These are phyloP conservation scores for Karalla daura DNA, from an alignment of 2,797 vertebrate species.

Conservation along the genomic window DNA sequence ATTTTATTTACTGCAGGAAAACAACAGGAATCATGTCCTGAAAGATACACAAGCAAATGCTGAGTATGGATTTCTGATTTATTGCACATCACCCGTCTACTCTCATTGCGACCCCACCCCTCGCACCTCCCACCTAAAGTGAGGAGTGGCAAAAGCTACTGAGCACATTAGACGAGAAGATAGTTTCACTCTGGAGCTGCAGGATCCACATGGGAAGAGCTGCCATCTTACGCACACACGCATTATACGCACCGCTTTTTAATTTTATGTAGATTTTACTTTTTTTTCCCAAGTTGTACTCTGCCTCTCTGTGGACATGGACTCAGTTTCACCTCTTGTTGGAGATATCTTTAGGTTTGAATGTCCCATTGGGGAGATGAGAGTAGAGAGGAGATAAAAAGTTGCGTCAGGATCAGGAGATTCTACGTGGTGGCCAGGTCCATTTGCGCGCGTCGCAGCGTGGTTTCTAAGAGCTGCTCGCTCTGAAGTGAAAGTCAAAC, in stretches of 20 bases:
- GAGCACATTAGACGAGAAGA: conserved; percentile 21
- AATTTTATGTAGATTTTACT: neutral
- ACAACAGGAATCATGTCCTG: neutral
- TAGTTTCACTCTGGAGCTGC: conserved; percentile 1
- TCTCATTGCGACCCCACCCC: conserved; percentile 23
- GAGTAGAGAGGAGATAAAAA: neutral
- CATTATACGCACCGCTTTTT: neutral
- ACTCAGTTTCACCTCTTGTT: neutral
- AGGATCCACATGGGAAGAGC: conserved; percentile 4
- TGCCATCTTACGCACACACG: neutral
- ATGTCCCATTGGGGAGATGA: neutral
- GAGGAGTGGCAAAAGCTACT: conserved; percentile 36
- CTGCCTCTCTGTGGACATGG: no score
- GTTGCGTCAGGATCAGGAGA: neutral
- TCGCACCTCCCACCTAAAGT: conserved; percentile 36
- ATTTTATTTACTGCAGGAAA: conserved; percentile 13
- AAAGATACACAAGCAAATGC: neutral
- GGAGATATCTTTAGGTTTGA: neutral
- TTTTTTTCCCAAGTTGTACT: neutral
- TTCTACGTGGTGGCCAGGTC: neutral
- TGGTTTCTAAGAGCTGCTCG: conserved; percentile 29
- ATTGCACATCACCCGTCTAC: neutral
- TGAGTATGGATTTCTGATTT: neutral
- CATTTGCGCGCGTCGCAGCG: neutral
- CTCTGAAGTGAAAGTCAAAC: conserved; percentile 77